Base-by-base conservation (phyloP, 2,888 invertebrate genomes). In the Eubasilissa splendida region DNA sequence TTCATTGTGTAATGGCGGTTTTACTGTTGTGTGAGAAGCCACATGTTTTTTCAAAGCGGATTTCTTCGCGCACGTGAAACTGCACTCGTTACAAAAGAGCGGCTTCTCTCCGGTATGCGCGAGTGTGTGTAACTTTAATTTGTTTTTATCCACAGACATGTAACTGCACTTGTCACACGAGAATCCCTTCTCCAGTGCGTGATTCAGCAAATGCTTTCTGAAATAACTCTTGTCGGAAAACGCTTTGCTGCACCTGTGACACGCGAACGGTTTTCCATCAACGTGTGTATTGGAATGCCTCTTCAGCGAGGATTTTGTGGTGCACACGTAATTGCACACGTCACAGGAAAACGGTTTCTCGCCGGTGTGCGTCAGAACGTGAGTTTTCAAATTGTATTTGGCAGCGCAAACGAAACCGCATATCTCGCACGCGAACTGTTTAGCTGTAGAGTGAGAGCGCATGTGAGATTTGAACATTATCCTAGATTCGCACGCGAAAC, bases 321-420 rank as follows among this genome's bases (percentile, higher is more conserved):
- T 33, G 12, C 31, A 63, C 4, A 31, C 5, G n/a, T 12, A 63
- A 7, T 63, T 22, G n/a, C 63, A 63, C 0, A 63, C 4, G n/a
- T 63, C 63, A 33, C 63, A 63, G 3, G 63, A 63, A 63, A 63
- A 63, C 4, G 33, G 11, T 33, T 63, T 63, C 31, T 63, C n/a
- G 11, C 63, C 63, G 7, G 63, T 33, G 31, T 63, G 63, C 33
- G 63, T 33, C 3, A 63, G 33, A 31, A 63, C 54, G 4, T 73
- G 73, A 4, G 54, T 4, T 33, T 73, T 52, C 42, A 73, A 58
- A 2, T 33, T 73, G 14, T 42, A 73, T 10, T 54, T 58, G 12
- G 53, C 73, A 2, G 73, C 73, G 33, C 54, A 73, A n/a, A 14
- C 42, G 12, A 54, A 73, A 31, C 58, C 33, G 42, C 73, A 73